Evolutionary conservation across 2,797 vertebrate species (phyloP).

Genomic region (Nyctibius grandis): DNA sequence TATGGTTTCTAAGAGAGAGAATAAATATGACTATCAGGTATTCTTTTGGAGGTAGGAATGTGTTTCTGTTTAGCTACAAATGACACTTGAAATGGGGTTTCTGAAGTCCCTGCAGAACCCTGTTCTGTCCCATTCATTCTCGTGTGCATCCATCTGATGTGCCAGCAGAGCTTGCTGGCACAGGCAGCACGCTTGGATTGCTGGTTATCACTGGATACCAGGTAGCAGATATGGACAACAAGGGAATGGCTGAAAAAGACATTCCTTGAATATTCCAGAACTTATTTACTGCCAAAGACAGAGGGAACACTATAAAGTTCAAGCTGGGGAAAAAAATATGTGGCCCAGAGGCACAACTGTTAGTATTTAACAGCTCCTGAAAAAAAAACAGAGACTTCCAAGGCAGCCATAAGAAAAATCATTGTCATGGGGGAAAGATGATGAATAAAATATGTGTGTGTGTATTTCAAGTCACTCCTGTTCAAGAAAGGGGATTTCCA

Average conservation of each 20-base stretch:
- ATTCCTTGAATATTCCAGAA: conserved; percentile 3
- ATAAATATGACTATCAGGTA: background rate
- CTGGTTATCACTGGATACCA: conserved; percentile 24
- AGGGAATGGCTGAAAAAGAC: background rate
- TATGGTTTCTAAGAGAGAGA: background rate
- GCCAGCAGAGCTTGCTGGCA: background rate
- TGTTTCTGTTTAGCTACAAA: background rate
- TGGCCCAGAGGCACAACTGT: background rate
- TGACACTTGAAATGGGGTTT: background rate
- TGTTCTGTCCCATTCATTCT: background rate
- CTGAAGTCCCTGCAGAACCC: background rate
- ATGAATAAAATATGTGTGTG: background rate
- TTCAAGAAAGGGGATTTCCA: background rate
- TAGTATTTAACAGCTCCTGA: background rate
- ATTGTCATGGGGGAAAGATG: background rate
- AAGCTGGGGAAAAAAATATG: background rate
- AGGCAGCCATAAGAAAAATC: background rate
- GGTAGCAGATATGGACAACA: conserved; percentile 28
- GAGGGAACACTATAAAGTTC: background rate
- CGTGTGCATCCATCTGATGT: background rate
- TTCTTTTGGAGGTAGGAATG: background rate
- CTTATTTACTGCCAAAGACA: conserved; percentile 2
- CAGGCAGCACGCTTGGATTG: background rate
- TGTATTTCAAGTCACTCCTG: background rate
- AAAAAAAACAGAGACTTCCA: background rate